These are phyloP conservation scores for Netelia virgata DNA, from an alignment of 2,888 invertebrate genomes.

Conservation along the genomic window DNA sequence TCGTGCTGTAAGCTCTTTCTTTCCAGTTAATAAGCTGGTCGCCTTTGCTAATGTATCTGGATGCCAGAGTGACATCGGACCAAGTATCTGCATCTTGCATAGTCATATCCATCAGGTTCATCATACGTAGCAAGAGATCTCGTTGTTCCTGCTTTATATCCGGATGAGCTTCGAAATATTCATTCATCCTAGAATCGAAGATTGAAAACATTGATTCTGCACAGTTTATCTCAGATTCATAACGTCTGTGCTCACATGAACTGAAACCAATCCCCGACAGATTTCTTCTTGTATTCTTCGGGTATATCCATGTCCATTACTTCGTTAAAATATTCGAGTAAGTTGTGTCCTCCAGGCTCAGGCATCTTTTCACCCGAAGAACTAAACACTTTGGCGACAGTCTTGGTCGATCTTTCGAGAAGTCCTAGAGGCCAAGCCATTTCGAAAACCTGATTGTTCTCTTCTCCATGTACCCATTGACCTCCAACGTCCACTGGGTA, in stretches of 20 bases:
- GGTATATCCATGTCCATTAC: neutral
- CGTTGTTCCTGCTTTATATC: constrained; percentile 67
- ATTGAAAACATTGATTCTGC: neutral
- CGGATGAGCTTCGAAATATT: constrained; percentile 64
- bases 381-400: neutral
- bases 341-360: neutral
- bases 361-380: constrained; percentile 27
- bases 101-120: constrained; percentile 58
- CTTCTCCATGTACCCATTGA: constrained; percentile 79
- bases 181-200: constrained; percentile 61
- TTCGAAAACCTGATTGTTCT: constrained; percentile 74
- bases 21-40: constrained; percentile 78
- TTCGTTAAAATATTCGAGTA: constrained; percentile 12
- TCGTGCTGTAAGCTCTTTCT: constrained; percentile 74
- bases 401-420: constrained; percentile 9
- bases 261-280: constrained; percentile 26
- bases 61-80: constrained; percentile 66
- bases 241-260: constrained; percentile 9
- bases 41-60: constrained; percentile 65
- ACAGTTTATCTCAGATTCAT: neutral
- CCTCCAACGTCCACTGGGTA: constrained; percentile 77
- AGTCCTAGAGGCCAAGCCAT: constrained; percentile 74
- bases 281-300: constrained; percentile 23
- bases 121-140: constrained; percentile 58
- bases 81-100: constrained; percentile 71